phyloP scores from a whole-genome alignment of 2,888 invertebrate species.

The Pseudococcus viburni region DNA sequence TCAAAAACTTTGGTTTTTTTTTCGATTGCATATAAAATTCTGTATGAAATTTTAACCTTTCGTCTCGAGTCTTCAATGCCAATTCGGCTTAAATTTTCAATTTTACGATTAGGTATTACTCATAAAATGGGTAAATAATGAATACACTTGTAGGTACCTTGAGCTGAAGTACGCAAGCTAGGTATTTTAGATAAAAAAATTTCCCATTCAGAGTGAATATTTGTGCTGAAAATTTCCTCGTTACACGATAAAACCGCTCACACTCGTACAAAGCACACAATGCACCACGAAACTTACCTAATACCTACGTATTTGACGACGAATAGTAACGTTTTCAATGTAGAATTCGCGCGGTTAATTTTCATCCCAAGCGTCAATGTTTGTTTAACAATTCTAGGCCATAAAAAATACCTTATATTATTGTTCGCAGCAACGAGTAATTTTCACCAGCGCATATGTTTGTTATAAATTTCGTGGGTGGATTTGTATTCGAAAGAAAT shows the following conservation, averaged over 20 bases:
- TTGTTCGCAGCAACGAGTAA: not conserved
- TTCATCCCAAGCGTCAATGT: not conserved
- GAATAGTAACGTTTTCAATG: not conserved
- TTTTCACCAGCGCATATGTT: not conserved
- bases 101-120: no score
- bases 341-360: not conserved
- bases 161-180: no score
- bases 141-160: no score
- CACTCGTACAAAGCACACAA: not conserved
- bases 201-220: no score
- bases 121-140: no score
- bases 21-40: no score
- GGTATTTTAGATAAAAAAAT: no score
- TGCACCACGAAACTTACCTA: no score
- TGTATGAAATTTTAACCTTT: no score
- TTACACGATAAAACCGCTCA: not conserved
- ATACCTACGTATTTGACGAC: not conserved
- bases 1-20: no score
- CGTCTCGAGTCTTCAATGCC: no score
- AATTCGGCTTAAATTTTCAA: no score
- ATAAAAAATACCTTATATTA: slow-evolving; percentile 29
- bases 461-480: slow-evolving; percentile 29
- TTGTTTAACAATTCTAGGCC: slow-evolving; percentile 18
- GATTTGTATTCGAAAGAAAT: not conserved
- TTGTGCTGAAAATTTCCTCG: not conserved